These are phyloP conservation scores for Gallinago jamesoni DNA, from an alignment of 2,113 vertebrate species.

Conservation along the genomic window DNA sequence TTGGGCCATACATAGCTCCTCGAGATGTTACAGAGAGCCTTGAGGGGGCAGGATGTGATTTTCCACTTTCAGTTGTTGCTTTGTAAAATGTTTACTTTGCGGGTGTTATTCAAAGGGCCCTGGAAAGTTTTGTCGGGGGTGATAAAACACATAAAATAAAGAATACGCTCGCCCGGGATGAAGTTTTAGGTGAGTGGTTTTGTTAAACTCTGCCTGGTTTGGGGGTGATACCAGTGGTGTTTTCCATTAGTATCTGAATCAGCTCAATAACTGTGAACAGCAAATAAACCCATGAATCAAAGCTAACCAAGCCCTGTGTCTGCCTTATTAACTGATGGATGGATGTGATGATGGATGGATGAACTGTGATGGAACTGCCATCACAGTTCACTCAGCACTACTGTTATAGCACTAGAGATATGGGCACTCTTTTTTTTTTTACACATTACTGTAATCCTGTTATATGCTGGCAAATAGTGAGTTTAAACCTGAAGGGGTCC, in stretches of 20 bases:
- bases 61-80: not conserved
- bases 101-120: not conserved
- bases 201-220: not conserved
- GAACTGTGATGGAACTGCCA: not conserved
- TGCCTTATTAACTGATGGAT: not conserved
- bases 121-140: not conserved
- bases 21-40: not conserved
- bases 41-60: accelerated
- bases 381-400: not conserved
- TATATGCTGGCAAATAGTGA: not conserved
- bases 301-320: not conserved
- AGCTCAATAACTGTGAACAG: not conserved
- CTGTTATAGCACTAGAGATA: not conserved
- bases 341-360: not conserved
- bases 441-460: not conserved
- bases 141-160: not conserved
- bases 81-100: not conserved
- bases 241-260: not conserved
- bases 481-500: not conserved
- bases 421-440: not conserved
- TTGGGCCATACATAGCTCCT: not conserved
- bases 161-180: not conserved
- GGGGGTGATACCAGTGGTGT: not conserved
- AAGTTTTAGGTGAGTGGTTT: not conserved
- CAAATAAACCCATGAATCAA: not conserved